Percentiles rank a stretch among this genome's conserved stretches.
Conservation (phyloP, 2,888 invertebrate genomes). For the Drosophila lutescens region DNA sequence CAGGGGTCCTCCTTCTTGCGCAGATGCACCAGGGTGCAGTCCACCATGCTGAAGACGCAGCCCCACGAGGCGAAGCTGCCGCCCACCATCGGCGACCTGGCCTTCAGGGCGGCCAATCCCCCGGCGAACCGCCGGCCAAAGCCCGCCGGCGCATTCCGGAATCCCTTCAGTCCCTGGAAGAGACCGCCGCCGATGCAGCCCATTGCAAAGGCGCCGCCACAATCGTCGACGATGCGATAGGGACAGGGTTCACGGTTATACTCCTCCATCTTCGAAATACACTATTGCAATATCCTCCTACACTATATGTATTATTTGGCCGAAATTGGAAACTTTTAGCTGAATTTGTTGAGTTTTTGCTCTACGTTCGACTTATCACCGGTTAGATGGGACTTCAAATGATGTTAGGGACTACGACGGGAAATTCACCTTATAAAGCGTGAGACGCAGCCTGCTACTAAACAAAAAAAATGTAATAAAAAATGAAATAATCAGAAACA, state of each 20-base stretch:
- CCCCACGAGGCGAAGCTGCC: conserved; percentile 69
- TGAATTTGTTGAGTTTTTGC: not conserved
- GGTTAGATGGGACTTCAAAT: not conserved
- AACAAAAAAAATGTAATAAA: too few species aligned
- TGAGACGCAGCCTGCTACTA: too few species aligned
- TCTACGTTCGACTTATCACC: not conserved
- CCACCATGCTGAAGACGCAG: conserved; percentile 63
- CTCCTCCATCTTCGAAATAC: conserved; percentile 90
- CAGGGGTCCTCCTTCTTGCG: conserved; percentile 68
- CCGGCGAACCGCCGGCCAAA: conserved; percentile 61
- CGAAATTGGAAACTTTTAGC: conserved; percentile 5
- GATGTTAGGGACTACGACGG: not conserved
- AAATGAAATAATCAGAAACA: too few species aligned
- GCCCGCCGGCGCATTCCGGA: conserved; percentile 96
- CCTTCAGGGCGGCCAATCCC: conserved; percentile 53
- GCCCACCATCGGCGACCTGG: conserved; percentile 59
- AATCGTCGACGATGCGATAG: conserved; percentile 99
- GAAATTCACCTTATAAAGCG: not conserved
- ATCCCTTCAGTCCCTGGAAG: conserved; percentile 98
- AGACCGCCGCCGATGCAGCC: conserved; percentile 99
- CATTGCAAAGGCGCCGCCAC: conserved; percentile 99
- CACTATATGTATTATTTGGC: not conserved
- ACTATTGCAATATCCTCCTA: conserved; percentile 93
- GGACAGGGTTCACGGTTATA: conserved; percentile 98
- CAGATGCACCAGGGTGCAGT: conserved; percentile 58